Evolutionary conservation across 1,140 invertebrate genomes (phyloP), one percentile per base, ranked within the genome.

Genomic region (Cherax quadricarinatus): DNA sequence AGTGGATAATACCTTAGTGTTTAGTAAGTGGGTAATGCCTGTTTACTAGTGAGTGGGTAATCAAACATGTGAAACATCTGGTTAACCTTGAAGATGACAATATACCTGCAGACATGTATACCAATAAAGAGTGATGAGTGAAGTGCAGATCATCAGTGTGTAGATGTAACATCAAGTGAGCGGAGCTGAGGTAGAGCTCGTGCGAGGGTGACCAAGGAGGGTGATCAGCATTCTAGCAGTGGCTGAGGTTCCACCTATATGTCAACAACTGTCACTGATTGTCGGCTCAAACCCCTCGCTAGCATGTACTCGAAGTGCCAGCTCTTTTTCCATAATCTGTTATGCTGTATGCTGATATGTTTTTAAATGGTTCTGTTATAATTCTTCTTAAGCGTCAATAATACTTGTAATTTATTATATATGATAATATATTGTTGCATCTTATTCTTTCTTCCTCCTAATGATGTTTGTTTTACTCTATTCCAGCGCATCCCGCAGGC

Each of bases 401-500:
- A 16, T 66, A 66, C 62, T 21, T 66, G 62, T 66, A 21, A 66
- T 21, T 66, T 66, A 66, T 21, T 66, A 66, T 66, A 66, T 21
- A 18, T 66, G 62, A 66, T 6, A 16, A 66, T 66, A 66, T 66
- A 66, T 18, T 18, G 5, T 5, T 7, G 18, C 14, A 18, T 18
- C 18, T 66, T 18, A 66, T 18, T 66, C 14, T 21, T 66, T 66
- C 62, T 18, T 18, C 16, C 14, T 66, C 62, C 48, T 78, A 73
- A 49, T 83, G n/a, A 57, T 18, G 49, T 70, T 62, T 79, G 41
- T 75, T 49, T 86, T 89, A n/a, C 83, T 86, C 82, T 84, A 10
- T 91, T 88, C 60, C 93, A 94, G 93, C 89, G 93, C 30, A 94
- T 94, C 82, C 93, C 93, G 53, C 93, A 94, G 66, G 93, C 93